Base-by-base conservation (phyloP, 2,888 invertebrate species). In the Heterodera filipjevi region DNA sequence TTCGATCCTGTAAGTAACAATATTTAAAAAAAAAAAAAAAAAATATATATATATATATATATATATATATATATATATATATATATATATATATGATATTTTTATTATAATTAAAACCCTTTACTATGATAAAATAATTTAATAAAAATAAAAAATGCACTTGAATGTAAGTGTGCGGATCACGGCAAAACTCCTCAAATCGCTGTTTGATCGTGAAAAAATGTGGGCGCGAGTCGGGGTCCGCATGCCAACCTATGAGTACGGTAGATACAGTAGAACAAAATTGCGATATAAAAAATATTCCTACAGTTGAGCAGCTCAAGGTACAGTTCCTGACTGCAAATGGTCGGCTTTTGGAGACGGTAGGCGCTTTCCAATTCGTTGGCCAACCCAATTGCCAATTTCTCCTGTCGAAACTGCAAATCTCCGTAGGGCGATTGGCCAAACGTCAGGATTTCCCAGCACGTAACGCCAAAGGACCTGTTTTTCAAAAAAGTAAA, bases 371-470 rank as follows among this genome's bases (percentile, higher is more conserved):
- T 95, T 90, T 96, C 95, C 82, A 99, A 92, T 53, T 79, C 74
- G 46, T 82, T 71, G 16, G 78, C 81, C 72, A 82, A 75, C 19
- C 82, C 82, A 30, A 71, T 49, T 5, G 82, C 83, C 44, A 82
- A 71, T 27, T 72, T 66, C 30, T 81, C 80, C 12, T 44, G 70
- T 22, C 73, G 66, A 32, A 81, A 39, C 32, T 35, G 39, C 53
- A 82, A 71, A 46, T 83, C 81, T 33, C 72, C 76, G 88, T 96
- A 96, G 88, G 97, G 97, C 0, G 98, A 97, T 72, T 94, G 94
- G 19, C 98, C 99, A 86, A 95, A 98, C 0, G 97, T 97, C 70
- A 98, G 91, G 79, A 99, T 91, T 89, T 99, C 99, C 99, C 99
- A 99, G 77, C 97, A 94, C 0, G 98, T 98, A 0, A 99, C 96